Evolutionary conservation across 2,113 vertebrate genomes (phyloP).

Genomic region (Sceloporus tristichus): DNA sequence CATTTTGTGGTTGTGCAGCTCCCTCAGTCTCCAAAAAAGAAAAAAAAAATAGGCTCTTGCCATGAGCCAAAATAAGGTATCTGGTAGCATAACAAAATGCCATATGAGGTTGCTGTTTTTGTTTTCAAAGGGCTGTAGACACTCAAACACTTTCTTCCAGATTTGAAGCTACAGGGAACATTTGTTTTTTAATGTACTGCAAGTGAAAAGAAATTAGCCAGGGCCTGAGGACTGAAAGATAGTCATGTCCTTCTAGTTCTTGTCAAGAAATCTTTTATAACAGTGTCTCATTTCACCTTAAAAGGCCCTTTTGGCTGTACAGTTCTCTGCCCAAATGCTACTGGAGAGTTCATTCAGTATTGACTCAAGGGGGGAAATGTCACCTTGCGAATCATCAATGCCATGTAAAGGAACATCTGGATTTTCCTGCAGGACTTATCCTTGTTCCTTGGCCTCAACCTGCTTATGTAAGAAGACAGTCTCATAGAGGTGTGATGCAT

Average conservation of each 20-base stretch:
- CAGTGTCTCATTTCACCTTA: constrained; percentile 64
- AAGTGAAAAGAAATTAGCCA: constrained; percentile 43
- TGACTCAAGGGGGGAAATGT: constrained; percentile 57
- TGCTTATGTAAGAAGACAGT: constrained; percentile 6
- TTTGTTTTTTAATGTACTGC: constrained; percentile 56
- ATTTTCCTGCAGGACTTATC: constrained; percentile 43
- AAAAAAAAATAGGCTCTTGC: neutral
- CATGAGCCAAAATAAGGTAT: neutral
- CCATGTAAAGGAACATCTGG: constrained; percentile 44
- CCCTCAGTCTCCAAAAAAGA: too few relatives aligned
- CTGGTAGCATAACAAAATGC: neutral
- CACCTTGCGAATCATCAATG: constrained; percentile 59
- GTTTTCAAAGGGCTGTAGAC: constrained; percentile 34
- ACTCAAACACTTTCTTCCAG: constrained; percentile 29
- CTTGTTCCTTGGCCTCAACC: constrained; percentile 26
- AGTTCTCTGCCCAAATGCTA: constrained; percentile 55
- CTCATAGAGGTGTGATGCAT: neutral
- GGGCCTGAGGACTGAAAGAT: constrained; percentile 48
- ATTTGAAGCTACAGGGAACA: constrained; percentile 44
- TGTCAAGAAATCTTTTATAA: constrained; percentile 52
- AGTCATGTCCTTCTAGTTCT: constrained; percentile 44
- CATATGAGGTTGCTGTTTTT: neutral
- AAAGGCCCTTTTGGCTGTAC: constrained; percentile 64
- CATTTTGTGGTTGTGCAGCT: too few relatives aligned
- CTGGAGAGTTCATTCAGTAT: constrained; percentile 50